Evolutionary conservation across 1,140 invertebrate genomes (phyloP).

Genomic region (Pseudomyrmex concolor): DNA sequence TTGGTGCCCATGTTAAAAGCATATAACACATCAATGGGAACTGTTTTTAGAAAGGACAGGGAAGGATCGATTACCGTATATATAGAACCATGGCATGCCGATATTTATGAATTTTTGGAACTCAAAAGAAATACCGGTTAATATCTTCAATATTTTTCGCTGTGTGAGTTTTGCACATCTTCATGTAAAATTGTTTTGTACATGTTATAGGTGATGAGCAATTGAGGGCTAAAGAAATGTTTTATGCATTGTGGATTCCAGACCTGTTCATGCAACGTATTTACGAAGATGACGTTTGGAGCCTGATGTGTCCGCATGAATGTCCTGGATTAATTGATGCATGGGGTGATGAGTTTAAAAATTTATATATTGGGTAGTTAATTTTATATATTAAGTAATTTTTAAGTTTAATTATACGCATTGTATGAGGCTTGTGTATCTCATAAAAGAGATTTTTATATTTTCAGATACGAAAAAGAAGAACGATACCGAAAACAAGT

Average conservation of each 20-base stretch:
- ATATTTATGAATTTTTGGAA: slow-evolving; percentile 97
- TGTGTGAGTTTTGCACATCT: not conserved
- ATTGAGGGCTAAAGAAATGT: slow-evolving; percentile 95
- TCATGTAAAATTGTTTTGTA: slow-evolving; percentile 17
- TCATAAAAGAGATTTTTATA: slow-evolving; percentile 40
- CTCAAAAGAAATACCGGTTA: slow-evolving; percentile 96
- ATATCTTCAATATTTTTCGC: slow-evolving; percentile 1
- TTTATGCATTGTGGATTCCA: slow-evolving; percentile 98
- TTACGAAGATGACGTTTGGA: slow-evolving; percentile 94
- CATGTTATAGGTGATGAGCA: slow-evolving; percentile 90
- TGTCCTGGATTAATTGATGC: slow-evolving; percentile 95
- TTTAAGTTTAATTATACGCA: not conserved
- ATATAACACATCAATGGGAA: slow-evolving; percentile 97
- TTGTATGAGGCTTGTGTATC: not conserved
- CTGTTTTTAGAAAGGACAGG: slow-evolving; percentile 96
- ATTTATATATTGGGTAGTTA: slow-evolving; percentile 91
- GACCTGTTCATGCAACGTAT: slow-evolving; percentile 99
- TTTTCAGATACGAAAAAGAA: slow-evolving; percentile 92
- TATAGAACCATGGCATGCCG: slow-evolving; percentile 99
- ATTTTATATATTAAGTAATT: slow-evolving; percentile 41
- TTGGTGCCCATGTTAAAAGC: slow-evolving; percentile 98
- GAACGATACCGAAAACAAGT: slow-evolving; percentile 91
- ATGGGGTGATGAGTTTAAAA: slow-evolving; percentile 97
- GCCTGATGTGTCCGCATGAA: slow-evolving; percentile 98
- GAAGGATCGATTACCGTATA: slow-evolving; percentile 99